Conservation (phyloP, 1,140 invertebrate genomes). For the Phenacoccus solenopsis region DNA sequence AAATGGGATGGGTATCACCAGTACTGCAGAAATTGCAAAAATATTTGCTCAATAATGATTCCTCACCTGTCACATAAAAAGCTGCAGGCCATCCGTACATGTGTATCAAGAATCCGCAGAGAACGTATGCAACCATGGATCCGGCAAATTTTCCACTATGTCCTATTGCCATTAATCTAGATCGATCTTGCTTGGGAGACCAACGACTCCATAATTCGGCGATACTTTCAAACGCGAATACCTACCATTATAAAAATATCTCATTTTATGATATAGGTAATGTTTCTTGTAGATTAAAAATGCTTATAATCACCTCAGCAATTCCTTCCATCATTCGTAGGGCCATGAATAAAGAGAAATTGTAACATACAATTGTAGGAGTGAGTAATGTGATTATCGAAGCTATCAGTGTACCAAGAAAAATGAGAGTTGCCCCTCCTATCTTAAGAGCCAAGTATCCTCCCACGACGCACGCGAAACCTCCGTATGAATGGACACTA, state of each 20-base stretch:
- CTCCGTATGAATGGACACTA: conserved; percentile 55
- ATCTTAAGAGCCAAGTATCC: conserved; percentile 39
- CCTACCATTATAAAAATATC: conserved; percentile 18
- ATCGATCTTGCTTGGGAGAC: conserved; percentile 64
- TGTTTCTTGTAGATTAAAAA: too few relatives aligned
- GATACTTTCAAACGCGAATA: conserved; percentile 32
- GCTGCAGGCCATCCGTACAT: conserved; percentile 65
- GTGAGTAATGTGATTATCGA: conserved; percentile 36
- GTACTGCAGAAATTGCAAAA: too few relatives aligned
- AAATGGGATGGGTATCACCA: too few relatives aligned
- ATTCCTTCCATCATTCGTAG: conserved; percentile 41
- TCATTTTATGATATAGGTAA: too few relatives aligned
- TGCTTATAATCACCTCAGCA: conserved; percentile 36
- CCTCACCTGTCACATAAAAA: conserved; percentile 69
- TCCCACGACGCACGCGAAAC: conserved; percentile 41
- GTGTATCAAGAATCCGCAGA: conserved; percentile 36
- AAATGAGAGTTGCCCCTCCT: conserved; percentile 44
- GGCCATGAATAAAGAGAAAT: conserved; percentile 32
- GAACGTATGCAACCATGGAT: conserved; percentile 37
- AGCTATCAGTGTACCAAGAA: conserved; percentile 43
- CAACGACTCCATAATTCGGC: conserved; percentile 59
- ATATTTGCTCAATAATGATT: not conserved
- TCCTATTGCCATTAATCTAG: conserved; percentile 64
- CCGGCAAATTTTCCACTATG: conserved; percentile 41
- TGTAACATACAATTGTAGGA: conserved; percentile 22